phyloP scores from a whole-genome alignment of 35 echinoderm and acorn worm genomes.

The Eucidaris tribuloides region DNA sequence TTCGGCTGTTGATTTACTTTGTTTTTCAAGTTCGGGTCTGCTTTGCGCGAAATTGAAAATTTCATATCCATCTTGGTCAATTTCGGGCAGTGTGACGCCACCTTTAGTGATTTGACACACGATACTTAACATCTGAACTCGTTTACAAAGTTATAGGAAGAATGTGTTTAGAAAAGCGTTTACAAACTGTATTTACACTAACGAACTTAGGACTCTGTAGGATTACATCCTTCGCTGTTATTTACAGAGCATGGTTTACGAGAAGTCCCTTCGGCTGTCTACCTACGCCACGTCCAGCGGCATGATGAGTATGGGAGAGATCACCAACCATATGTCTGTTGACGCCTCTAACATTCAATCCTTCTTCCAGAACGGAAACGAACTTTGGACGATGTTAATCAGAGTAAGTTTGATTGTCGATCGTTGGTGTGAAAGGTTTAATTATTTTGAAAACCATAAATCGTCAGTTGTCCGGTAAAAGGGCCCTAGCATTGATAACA shows the following conservation, averaged over 20 bases:
- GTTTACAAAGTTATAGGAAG: not conserved
- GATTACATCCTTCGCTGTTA: not conserved
- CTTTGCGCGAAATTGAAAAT: too few relatives aligned
- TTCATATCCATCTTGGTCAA: not conserved
- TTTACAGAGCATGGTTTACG: constrained; percentile 30
- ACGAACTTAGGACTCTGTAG: not conserved
- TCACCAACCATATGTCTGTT: constrained; percentile 22
- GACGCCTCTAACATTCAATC: constrained; percentile 30
- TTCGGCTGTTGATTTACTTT: too few relatives aligned
- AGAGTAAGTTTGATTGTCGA: too few relatives aligned
- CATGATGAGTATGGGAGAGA: not conserved
- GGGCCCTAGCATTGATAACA: too few relatives aligned
- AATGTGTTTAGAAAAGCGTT: not conserved
- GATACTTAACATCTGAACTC: too few relatives aligned
- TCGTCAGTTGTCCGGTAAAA: too few relatives aligned
- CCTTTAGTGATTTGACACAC: not conserved
- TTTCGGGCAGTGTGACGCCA: not conserved
- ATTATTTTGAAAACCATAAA: too few relatives aligned
- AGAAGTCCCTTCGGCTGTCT: constrained; percentile 28
- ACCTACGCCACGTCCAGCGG: constrained; percentile 17
- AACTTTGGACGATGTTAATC: constrained; percentile 68
- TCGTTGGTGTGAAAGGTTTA: too few relatives aligned
- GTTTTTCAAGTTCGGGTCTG: too few relatives aligned
- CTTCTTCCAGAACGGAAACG: constrained; percentile 55
- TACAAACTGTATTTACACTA: not conserved